These are phyloP conservation scores for Actinostola sp. DNA, from an alignment of 92 coral and sea anemone species.

Conservation along the genomic window DNA sequence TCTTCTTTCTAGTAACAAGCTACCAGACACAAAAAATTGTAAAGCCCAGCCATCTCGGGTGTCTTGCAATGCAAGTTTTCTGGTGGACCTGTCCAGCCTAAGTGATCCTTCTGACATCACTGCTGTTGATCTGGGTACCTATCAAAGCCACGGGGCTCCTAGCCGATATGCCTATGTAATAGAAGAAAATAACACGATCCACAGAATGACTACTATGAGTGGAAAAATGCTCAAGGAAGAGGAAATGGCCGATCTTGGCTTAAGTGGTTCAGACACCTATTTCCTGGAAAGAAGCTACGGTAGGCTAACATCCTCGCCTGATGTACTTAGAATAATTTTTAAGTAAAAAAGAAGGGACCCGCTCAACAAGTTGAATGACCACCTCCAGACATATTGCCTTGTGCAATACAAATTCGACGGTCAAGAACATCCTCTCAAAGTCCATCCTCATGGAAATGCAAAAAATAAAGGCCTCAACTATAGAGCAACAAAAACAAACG, in stretches of 20 bases:
- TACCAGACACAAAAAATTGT: background rate
- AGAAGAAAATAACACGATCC: background rate
- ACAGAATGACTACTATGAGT: background rate
- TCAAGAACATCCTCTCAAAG: background rate
- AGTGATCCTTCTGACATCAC: constrained; percentile 10
- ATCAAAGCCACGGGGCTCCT: constrained; percentile 16
- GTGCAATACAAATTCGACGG: background rate
- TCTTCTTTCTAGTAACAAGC: constrained; percentile 1
- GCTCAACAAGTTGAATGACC: too few relatives aligned
- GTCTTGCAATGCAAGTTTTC: background rate
- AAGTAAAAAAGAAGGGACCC: constrained; percentile 5
- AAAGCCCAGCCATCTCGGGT: background rate
- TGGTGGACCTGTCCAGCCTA: constrained; percentile 3
- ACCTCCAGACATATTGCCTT: background rate
- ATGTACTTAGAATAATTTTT: constrained; percentile 6
- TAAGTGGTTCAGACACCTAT: background rate
- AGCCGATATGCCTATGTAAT: constrained; percentile 11
- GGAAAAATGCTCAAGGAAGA: background rate
- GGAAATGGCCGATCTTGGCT: background rate
- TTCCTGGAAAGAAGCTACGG: background rate
- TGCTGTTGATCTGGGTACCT: constrained; percentile 13
- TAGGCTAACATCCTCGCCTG: constrained; percentile 1
- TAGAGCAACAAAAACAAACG: constrained; percentile 24
- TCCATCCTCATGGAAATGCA: constrained; percentile 23
- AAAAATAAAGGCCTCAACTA: background rate